These are phyloP conservation scores for Octonoba sinensis DNA, from an alignment of 2,888 invertebrate genomes.

Conservation along the genomic window DNA sequence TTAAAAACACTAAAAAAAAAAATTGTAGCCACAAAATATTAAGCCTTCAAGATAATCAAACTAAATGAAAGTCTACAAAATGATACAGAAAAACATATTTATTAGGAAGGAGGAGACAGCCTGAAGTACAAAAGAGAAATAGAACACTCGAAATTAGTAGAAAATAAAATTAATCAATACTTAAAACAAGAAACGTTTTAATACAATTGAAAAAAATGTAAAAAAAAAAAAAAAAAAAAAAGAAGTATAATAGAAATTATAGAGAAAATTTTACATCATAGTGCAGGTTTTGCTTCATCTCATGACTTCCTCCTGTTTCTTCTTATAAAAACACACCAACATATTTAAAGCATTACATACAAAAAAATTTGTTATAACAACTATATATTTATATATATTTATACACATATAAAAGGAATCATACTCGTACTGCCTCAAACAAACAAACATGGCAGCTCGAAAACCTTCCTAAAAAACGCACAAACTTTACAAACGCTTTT, in stretches of 20 bases:
- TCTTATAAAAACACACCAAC: constrained; percentile 50
- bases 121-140: constrained; percentile 54
- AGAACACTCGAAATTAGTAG: constrained; percentile 3
- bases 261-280: constrained; percentile 33
- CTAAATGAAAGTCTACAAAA: not conserved
- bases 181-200: constrained; percentile 23
- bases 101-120: constrained; percentile 53
- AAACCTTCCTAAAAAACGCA: constrained; percentile 57
- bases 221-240: constrained; percentile 50
- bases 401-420: constrained; percentile 62
- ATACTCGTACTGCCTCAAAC: constrained; percentile 58
- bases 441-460: constrained; percentile 62
- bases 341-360: constrained; percentile 57
- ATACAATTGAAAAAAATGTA: constrained; percentile 12
- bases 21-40: too few species aligned
- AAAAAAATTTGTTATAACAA: constrained; percentile 63
- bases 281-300: constrained; percentile 26
- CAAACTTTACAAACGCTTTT: constrained; percentile 55
- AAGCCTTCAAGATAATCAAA: too few species aligned
- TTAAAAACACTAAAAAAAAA: too few species aligned
- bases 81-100: constrained; percentile 53
- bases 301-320: constrained; percentile 29
- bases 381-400: constrained; percentile 64
- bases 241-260: constrained; percentile 24
- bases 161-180: constrained; percentile 3